Evolutionary conservation across 2,888 invertebrate species (phyloP), one percentile per base, ranked within the genome.

Genomic region (Alsophila aescularia): DNA sequence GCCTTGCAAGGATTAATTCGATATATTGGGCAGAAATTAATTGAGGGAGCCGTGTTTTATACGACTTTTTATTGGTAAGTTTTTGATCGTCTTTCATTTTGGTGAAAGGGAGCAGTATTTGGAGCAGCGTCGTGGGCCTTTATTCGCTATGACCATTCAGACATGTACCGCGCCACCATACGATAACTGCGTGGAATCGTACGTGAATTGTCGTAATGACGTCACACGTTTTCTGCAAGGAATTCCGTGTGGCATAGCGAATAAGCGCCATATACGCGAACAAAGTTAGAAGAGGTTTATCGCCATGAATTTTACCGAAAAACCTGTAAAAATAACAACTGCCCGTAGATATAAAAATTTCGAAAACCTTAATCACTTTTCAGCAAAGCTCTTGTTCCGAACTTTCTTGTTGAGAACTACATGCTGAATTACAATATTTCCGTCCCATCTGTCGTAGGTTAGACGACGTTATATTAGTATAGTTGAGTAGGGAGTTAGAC

Each of bases 1-100:
- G 65, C 74, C 70, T 59, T 57, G 60, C 24, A 6, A 2, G 64
- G 67, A 77, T 73, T 79, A 78, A 81, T 82, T 78, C 74, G 64
- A 60, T 45, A 53, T 37, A 24, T 42, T 36, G 4, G 21, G 37
- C 36, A 14, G 18, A 44, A 54, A 50, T 49, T 48, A 51, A 59
- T 61, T 49, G 13, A 47, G 13, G 32, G 24, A 27, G 29, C 24
- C 16, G 10, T 31, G 24, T 51, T 51, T 50, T 41, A 8, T 16
- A 37, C 8, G n/a, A 12, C 32, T n/a, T 42, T 56, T 37, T 42
- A 39, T 12, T 12, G 0, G 10, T 37, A 18, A n/a, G 18, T 12
- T 37, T n/a, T 29, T 47, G 3, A 12, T 12, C 37, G n/a, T n/a
- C 18, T 5, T 27, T 9, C 27, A 27, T 27, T 27, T 27, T 6